These are phyloP conservation scores for Rhegmatorhina hoffmannsi DNA, from an alignment of 2,113 vertebrate species.

Conservation along the genomic window DNA sequence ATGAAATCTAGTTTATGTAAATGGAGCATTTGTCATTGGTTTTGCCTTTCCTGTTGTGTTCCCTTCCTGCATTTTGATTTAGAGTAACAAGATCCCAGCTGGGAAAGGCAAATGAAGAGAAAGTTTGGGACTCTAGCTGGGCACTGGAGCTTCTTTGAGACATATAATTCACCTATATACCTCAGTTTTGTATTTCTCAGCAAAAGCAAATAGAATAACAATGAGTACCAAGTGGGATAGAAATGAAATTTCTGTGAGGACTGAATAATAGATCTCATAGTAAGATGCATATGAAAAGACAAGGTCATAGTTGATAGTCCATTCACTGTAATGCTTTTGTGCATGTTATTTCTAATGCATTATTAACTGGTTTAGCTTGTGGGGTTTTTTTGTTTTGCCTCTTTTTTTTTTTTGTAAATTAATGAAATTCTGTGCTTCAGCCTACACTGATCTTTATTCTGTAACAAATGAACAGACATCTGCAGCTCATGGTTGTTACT, in stretches of 20 bases:
- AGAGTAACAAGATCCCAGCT: neutral
- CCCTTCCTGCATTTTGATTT: neutral
- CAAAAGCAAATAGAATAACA: neutral
- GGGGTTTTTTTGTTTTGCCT: neutral
- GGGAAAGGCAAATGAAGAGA: neutral
- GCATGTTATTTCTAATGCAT: neutral
- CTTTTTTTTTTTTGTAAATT: neutral
- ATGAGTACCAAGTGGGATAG: neutral
- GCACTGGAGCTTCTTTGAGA: neutral
- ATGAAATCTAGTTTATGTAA: conserved; percentile 32
- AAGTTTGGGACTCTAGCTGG: neutral
- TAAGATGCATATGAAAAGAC: neutral
- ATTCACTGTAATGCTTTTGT: neutral
- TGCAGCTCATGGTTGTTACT: neutral
- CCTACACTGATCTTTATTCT: neutral
- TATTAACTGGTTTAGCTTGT: neutral
- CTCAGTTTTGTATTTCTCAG: neutral
- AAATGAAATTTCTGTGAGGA: neutral
- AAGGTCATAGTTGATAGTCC: neutral
- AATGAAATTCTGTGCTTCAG: neutral
- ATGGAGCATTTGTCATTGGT: neutral
- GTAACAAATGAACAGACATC: neutral
- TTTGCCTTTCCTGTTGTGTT: conserved; percentile 28
- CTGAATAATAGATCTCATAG: neutral
- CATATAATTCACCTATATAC: neutral